These are phyloP conservation scores for Pseudopleuronectes americanus DNA, from an alignment of 2,797 vertebrate species.

Conservation along the genomic window DNA sequence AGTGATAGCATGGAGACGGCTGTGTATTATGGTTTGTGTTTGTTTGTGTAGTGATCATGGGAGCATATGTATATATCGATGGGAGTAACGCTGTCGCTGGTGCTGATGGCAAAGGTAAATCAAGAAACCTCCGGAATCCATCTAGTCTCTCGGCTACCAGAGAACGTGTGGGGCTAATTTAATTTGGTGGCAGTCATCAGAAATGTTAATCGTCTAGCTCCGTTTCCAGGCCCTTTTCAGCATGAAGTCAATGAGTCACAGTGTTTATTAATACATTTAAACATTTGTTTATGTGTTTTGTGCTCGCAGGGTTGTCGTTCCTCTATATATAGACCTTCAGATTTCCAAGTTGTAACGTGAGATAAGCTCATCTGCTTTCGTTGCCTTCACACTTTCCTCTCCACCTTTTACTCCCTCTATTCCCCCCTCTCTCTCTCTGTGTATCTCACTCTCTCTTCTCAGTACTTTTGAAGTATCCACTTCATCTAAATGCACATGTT, in stretches of 20 bases:
- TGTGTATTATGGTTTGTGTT: constrained; percentile 18
- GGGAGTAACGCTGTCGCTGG: background rate
- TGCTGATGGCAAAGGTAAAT: constrained; percentile 37
- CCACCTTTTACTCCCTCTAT: constrained; percentile 17
- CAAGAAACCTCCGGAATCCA: constrained; percentile 4
- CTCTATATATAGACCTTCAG: constrained; percentile 78
- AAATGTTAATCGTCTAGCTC: constrained; percentile 60
- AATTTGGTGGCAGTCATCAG: constrained; percentile 67
- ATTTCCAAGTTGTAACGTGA: constrained; percentile 78
- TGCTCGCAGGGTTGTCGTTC: constrained; percentile 69
- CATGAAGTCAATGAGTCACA: constrained; percentile 60
- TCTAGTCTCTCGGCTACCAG: constrained; percentile 28
- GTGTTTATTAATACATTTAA: constrained; percentile 76
- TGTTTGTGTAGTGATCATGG: constrained; percentile 2
- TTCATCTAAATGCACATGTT: constrained; percentile 27
- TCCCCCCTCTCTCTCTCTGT: background rate
- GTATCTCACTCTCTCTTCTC: constrained; percentile 24
- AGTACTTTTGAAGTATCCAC: constrained; percentile 33
- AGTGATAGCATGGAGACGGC: constrained; percentile 15
- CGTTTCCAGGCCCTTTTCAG: constrained; percentile 65
- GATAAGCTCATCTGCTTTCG: constrained; percentile 55
- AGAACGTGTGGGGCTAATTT: constrained; percentile 48
- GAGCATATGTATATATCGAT: constrained; percentile 13
- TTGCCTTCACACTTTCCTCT: constrained; percentile 53
- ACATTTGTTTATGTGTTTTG: constrained; percentile 75